Base-by-base conservation (phyloP, 2,888 invertebrate species). In the Drosophila paucipuncta region DNA sequence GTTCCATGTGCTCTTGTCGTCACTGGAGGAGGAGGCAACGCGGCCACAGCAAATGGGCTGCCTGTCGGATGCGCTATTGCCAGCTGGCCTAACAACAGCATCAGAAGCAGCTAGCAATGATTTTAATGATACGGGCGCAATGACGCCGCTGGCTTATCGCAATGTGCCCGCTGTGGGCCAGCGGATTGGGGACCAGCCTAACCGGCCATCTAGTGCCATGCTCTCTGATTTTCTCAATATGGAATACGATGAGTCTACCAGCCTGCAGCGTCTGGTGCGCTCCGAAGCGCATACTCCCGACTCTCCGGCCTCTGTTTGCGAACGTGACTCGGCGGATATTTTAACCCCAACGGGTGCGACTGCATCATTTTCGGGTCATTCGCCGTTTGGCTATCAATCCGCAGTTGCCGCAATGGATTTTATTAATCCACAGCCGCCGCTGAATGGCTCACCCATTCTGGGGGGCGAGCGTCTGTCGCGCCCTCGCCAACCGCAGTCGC, bases 1-100 rank as follows among this genome's bases (percentile, higher is more conserved):
- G 61, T 96, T 99, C 85, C 97, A 98, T 93, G 96, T 98, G 11
- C 94, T 99, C 83, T 94, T 98, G 11, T 96, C 97, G n/a, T 98
- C 98, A 18, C 94, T 99, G 58, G 98, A 98, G 91, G 97, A 98
- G 91, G 99, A 99, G 93, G 95, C 95, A 6, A 85, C 90, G 22
- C 83, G 92, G 43, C 93, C 93, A 1, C 92, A 93, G 41, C 92
- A 92, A 72, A 72, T 92, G 57, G 96, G 97, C 53, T 96, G 97
- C 83, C 94, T 97, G 3, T 97, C 97, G 0, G 97, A 97, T 92
- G 97, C 97, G 1, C 95, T 96, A 0, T 3, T 82, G 60, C 83
- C 83, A 5, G n/a, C 16, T 2, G 58, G 58, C 22, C 10, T 43
- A 31, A 47, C 31, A 31, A 92, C 92, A 4, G 94, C 94, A 49